These are phyloP conservation scores for Lithophane leautieri DNA, from an alignment of 2,888 invertebrate genomes.

Conservation along the genomic window DNA sequence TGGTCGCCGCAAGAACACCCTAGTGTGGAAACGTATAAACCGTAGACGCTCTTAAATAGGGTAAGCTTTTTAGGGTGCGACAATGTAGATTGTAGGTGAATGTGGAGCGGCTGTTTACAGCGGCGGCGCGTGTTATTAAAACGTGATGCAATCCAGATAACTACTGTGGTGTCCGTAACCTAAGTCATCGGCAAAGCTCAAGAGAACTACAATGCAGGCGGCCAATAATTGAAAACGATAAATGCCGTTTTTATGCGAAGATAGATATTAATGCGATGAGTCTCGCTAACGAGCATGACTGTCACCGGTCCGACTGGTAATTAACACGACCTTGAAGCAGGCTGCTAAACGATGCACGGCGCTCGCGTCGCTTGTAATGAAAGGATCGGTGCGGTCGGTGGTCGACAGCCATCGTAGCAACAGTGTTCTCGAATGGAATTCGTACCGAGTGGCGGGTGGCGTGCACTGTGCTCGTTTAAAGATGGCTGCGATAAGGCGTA, in stretches of 20 bases:
- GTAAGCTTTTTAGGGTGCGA: constrained; percentile 69
- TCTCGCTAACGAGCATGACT: constrained; percentile 77
- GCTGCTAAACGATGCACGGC: constrained; percentile 74
- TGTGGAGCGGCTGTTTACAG: constrained; percentile 29
- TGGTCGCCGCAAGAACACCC: constrained; percentile 87
- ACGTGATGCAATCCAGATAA: constrained; percentile 39
- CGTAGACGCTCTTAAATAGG: constrained; percentile 71
- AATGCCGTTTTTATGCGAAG: constrained; percentile 55
- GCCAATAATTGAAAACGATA: constrained; percentile 51
- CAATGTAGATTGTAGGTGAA: constrained; percentile 54
- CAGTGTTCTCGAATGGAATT: constrained; percentile 86
- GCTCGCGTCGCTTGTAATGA: constrained; percentile 77
- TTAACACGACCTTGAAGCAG: constrained; percentile 85
- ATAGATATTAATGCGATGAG: constrained; percentile 68
- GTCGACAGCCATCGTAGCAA: constrained; percentile 80
- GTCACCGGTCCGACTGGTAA: constrained; percentile 84
- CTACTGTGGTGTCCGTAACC: constrained; percentile 28
- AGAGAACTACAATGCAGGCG: constrained; percentile 22
- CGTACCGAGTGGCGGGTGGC: constrained; percentile 86
- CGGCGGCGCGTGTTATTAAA: constrained; percentile 34
- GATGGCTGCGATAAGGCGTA: constrained; percentile 90
- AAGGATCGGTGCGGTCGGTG: constrained; percentile 81
- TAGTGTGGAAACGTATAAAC: constrained; percentile 77
- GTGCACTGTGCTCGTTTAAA: constrained; percentile 88
- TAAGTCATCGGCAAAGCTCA: constrained; percentile 38